These are phyloP conservation scores for Halcyon badia DNA, from an alignment of 2,797 vertebrate species.

Conservation along the genomic window DNA sequence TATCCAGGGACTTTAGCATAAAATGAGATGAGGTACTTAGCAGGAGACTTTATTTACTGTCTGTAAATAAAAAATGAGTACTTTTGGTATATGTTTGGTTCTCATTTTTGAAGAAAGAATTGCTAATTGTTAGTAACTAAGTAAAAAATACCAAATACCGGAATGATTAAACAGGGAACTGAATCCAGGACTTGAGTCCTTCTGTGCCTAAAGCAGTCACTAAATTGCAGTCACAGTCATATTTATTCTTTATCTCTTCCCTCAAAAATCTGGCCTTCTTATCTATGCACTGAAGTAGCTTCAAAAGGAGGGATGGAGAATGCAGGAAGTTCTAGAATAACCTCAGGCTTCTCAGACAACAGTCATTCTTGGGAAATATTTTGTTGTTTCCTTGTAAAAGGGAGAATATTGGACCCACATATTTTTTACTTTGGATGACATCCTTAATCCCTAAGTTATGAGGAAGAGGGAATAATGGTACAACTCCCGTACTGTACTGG, in stretches of 20 bases:
- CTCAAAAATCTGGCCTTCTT: background rate
- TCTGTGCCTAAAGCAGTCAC: background rate
- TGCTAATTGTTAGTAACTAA: background rate
- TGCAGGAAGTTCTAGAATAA: background rate
- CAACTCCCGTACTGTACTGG: background rate
- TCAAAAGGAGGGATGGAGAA: background rate
- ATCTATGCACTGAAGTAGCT: background rate
- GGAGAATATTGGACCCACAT: background rate
- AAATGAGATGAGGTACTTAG: background rate
- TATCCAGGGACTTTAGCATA: background rate
- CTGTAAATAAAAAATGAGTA: background rate
- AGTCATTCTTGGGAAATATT: background rate
- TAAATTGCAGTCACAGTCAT: background rate
- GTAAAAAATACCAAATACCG: background rate
- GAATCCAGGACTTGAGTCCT: background rate
- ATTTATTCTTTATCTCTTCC: background rate
- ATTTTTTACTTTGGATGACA: background rate
- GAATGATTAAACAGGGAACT: background rate
- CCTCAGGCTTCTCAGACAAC: background rate
- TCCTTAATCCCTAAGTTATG: background rate
- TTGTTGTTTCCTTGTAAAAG: background rate
- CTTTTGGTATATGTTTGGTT: background rate
- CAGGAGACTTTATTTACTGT: background rate
- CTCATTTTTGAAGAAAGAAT: background rate
- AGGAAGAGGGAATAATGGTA: background rate